These are phyloP conservation scores for Carpatolechia fugitivella DNA, from an alignment of 2,888 invertebrate genomes.

Conservation along the genomic window DNA sequence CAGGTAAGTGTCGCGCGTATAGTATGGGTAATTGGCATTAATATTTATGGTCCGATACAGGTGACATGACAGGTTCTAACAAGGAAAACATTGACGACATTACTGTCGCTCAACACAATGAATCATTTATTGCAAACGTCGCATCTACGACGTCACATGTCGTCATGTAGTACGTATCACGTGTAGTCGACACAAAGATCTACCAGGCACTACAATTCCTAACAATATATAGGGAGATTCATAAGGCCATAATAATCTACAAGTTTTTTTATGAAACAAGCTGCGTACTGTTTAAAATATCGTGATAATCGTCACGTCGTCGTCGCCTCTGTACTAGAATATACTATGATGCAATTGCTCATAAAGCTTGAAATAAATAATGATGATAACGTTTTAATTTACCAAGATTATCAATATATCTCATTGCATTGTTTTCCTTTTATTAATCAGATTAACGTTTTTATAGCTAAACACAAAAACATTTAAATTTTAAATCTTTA, in stretches of 20 bases:
- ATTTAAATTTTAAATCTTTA: not conserved
- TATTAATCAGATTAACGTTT: not conserved
- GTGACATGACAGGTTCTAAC: slow-evolving; percentile 1
- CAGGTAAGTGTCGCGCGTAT: not conserved
- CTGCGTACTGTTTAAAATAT: not conserved
- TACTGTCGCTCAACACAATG: not conserved
- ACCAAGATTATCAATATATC: not conserved
- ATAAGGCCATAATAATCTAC: slow-evolving; percentile 3
- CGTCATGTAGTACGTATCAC: not conserved
- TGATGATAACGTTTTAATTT: not conserved
- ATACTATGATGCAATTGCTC: not conserved
- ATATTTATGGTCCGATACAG: not conserved
- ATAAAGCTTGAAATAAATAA: not conserved
- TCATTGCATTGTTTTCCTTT: too few relatives aligned
- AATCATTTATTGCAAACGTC: not conserved
- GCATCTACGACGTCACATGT: not conserved
- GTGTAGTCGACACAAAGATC: not conserved
- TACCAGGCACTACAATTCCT: not conserved
- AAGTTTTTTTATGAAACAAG: not conserved
- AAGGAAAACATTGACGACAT: slow-evolving; percentile 2
- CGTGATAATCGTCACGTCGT: not conserved
- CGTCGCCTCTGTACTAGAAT: not conserved
- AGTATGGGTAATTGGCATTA: not conserved
- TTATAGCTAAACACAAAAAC: too few relatives aligned
- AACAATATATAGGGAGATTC: not conserved